Base-by-base conservation (phyloP, 92 coral and sea anemone species). In the Porites divaricata region DNA sequence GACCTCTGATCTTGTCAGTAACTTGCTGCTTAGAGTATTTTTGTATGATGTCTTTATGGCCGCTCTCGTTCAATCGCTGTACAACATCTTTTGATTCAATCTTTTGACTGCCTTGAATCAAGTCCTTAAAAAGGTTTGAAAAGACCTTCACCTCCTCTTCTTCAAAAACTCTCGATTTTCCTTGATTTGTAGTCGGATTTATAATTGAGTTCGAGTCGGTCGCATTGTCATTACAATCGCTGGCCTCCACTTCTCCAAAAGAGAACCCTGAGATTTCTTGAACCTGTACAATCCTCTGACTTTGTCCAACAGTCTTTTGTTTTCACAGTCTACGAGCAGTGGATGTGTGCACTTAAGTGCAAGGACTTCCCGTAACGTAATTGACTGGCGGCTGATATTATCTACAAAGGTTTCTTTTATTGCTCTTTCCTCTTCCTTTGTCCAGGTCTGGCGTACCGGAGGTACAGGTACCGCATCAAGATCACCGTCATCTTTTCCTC, bases 1-100 rank as follows among this genome's bases (percentile, higher is more conserved):
- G 81, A 49, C 81, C 81, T 77, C 81, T 77, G 2, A 63, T 63
- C 6, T 77, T 77, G 17, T 77, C 71, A 0, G 71, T 77, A 1
- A 63, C 45, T 64, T 77, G 63, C 41, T 63, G 81, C 14, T 63
- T 63, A 0, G 35, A 9, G 45, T 48, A 77, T 63, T 75, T 75
- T 24, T 75, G 13, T 2, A 23, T 4, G 4, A 56, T 22, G 1
- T 75, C 1, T 54, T 7, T 23, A 28, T 63, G 62, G 7, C 72
- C 72, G 14, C 4, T 63, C 41, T 23, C 13, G 0, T 63, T 77
- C 61, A 77, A 10, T 63, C 49, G 81, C 58, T 77, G 7, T 45
- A 15, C 45, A 1, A 63, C 81, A 19, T 2, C 26, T 9, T 9
- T 22, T 2, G 20, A 22, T 21, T 77, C 48, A 20, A 54, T 74